phyloP scores from a whole-genome alignment of 2,797 vertebrate genomes.

The Halcyon smyrnensis region DNA sequence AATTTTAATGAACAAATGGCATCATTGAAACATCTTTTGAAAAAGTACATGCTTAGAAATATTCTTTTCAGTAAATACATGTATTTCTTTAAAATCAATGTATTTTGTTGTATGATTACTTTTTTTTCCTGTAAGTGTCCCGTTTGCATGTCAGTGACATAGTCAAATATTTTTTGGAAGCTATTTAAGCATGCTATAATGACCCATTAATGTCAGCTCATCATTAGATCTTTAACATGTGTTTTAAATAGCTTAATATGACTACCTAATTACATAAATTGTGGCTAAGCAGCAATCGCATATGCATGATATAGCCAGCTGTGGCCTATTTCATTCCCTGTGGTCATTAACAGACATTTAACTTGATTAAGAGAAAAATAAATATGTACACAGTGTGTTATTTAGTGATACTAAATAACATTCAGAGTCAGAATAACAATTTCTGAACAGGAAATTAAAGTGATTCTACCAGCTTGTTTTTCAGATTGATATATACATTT shows the following conservation, averaged over 20 bases:
- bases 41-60: conserved; percentile 3
- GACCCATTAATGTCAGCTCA: conserved; percentile 7
- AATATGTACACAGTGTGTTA: neutral
- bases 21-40: neutral
- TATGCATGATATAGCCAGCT: conserved; percentile 28
- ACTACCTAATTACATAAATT: conserved; percentile 20
- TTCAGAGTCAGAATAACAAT: neutral
- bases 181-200: neutral
- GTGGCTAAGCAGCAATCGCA: conserved; percentile 25
- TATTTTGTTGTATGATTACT: neutral
- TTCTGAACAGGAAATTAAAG: neutral
- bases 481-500: neutral
- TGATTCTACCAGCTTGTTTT: neutral
- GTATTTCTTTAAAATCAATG: conserved; percentile 49
- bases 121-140: conserved; percentile 7
- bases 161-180: conserved; percentile 16
- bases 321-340: neutral
- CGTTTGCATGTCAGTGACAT: neutral
- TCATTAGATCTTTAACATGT: conserved; percentile 52
- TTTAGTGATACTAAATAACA: neutral
- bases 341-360: conserved; percentile 10
- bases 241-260: conserved; percentile 43
- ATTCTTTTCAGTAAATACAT: conserved; percentile 2
- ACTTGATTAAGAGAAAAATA: neutral
- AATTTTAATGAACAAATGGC: neutral